These are phyloP conservation scores for Microcebus lehilahytsara DNA, from an alignment of 2,113 vertebrate genomes.

Conservation along the genomic window DNA sequence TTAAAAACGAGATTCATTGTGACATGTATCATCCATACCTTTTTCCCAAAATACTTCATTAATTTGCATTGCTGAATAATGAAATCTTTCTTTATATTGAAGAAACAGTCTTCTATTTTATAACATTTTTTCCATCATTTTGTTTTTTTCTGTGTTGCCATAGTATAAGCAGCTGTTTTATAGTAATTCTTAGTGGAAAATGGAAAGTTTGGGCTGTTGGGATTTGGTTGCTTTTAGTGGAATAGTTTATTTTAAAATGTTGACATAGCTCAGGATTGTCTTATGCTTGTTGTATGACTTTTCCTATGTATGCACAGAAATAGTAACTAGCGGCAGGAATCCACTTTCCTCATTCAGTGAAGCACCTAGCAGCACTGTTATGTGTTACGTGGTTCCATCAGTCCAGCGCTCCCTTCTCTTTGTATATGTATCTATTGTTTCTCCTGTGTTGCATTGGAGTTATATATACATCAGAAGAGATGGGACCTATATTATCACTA, in stretches of 20 bases:
- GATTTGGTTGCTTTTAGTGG: neutral
- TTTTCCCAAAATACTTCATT: conserved; percentile 21
- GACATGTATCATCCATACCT: neutral
- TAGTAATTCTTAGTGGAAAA: conserved; percentile 2
- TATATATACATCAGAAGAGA: neutral
- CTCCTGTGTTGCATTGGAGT: neutral
- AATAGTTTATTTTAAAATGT: neutral
- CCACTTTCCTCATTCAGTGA: rapidly evolving
- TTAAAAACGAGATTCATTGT: conserved; percentile 22
- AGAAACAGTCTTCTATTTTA: conserved; percentile 19
- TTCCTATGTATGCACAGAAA: neutral
- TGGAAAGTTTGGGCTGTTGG: neutral
- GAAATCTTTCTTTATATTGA: conserved; percentile 14
- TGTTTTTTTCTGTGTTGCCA: neutral
- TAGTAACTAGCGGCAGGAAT: neutral
- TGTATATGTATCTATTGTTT: neutral
- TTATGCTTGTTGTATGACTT: neutral
- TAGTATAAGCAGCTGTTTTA: conserved; percentile 17
- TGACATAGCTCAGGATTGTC: neutral
- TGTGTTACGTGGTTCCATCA: rapidly evolving
- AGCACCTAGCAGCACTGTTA: neutral
- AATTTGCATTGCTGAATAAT: neutral
- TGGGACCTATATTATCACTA: neutral
- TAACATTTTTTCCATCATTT: neutral
- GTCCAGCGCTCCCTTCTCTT: rapidly evolving